Percentiles rank a stretch among this genome's conserved stretches.
Conservation (phyloP, 30 jellyfish, hydroid and myxozoan species). For the Chrysaora quinquecirrha region DNA sequence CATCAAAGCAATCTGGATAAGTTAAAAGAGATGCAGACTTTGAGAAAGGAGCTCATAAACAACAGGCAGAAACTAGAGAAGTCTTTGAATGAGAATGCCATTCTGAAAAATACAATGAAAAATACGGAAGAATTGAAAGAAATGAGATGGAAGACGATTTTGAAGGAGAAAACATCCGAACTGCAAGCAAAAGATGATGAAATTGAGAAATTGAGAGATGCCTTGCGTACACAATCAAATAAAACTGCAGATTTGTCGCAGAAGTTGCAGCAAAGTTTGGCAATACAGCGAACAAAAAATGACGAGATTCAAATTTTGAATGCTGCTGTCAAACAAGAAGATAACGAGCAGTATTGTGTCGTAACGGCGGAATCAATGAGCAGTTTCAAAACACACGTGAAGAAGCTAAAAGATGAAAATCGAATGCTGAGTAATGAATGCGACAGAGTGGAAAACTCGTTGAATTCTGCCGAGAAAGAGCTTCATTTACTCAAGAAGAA, state of each 20-base stretch:
- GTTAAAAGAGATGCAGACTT: conserved; percentile 28
- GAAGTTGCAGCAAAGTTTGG: conserved; percentile 1
- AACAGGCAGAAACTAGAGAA: conserved; percentile 37
- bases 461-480: conserved; percentile 7
- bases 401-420: conserved; percentile 26
- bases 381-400: conserved; percentile 8
- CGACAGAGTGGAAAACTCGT: conserved; percentile 28
- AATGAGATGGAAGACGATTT: conserved; percentile 12
- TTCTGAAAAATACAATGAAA: neutral
- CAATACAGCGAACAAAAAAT: conserved; percentile 13
- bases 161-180: neutral
- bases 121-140: neutral
- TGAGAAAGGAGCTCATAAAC: conserved; percentile 39
- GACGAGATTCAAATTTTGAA: conserved; percentile 39
- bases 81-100: conserved; percentile 22
- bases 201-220: neutral
- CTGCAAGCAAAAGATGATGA: conserved; percentile 19
- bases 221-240: neutral
- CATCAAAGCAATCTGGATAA: conserved; percentile 29
- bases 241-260: neutral
- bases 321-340: conserved; percentile 30
- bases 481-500: neutral
- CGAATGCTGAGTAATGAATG: neutral
- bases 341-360: conserved; percentile 19
- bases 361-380: conserved; percentile 30